A percentile compares a stretch with the other conserved stretches of the same genome.
phyloP scores from a whole-genome alignment of 2,797 vertebrate species.

The Chaetophractus vellerosus region DNA sequence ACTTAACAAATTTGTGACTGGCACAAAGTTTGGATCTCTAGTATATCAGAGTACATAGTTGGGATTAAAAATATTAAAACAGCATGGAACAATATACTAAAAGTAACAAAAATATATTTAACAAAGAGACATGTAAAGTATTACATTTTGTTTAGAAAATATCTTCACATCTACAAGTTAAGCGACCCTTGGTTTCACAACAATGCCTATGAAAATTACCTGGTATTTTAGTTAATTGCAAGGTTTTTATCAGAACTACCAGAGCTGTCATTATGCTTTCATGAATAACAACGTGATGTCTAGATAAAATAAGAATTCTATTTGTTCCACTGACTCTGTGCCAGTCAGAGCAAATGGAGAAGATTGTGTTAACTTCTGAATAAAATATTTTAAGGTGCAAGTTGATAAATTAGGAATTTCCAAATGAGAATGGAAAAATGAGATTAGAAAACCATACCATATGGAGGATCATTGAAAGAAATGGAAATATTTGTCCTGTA shows the following conservation, averaged over 20 bases:
- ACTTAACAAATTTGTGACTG: constrained; percentile 37
- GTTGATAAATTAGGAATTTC: constrained; percentile 37
- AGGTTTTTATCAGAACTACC: not conserved
- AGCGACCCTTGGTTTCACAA: not conserved
- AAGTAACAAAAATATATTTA: constrained; percentile 46
- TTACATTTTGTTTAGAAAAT: constrained; percentile 25
- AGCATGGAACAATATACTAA: not conserved
- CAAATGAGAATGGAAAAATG: not conserved
- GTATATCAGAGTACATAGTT: not conserved
- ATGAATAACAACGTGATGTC: not conserved
- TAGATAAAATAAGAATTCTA: constrained; percentile 10
- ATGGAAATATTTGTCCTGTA: not conserved
- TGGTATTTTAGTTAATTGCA: not conserved
- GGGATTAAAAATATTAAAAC: constrained; percentile 60
- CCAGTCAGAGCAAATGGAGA: constrained; percentile 13
- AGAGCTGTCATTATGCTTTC: constrained; percentile 19
- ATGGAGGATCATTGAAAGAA: constrained; percentile 7
- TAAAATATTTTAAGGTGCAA: constrained; percentile 38
- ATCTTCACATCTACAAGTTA: constrained; percentile 10
- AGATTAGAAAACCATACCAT: not conserved
- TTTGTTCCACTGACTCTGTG: not conserved
- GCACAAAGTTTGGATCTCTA: not conserved
- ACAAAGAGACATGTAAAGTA: constrained; percentile 27
- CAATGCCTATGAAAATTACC: constrained; percentile 23
- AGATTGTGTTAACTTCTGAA: constrained; percentile 15